Evolutionary conservation across 2,888 invertebrate species (phyloP), one percentile per base, ranked within the genome.

Genomic region (Diadromus collaris): DNA sequence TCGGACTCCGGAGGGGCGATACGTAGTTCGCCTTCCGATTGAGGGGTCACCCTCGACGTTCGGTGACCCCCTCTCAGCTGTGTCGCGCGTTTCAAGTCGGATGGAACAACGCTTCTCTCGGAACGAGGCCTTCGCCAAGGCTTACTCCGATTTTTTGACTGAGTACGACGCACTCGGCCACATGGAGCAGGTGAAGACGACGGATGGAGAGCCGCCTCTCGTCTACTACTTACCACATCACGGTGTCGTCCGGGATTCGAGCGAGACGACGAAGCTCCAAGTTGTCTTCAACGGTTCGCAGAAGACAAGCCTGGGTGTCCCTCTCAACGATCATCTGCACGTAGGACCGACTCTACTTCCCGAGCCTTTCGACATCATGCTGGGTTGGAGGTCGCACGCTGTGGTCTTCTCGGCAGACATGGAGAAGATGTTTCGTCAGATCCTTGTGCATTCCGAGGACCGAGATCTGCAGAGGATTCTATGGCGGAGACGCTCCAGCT

Each of bases 371-470:
- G 67, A 81, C 13, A 84, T 89, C 6, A 56, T 90, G 0, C 9
- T 87, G 2, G 61, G 87, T 6, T 87, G 86, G 69, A 61, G 89
- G 7, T 76, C 71, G 9, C 81, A 87, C 65, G 78, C 75, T 5
- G 82, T 84, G 38, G 84, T 86, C 0, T 76, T 91, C 9, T 85
- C 85, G 16, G 87, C 87, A 0, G 90, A 90, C 67, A 86, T 91
- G 13, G 85, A 81, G n/a, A 90, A 90, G 81, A 89, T 90, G 87
- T 90, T 86, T 71, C 80, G 87, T 0, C 87, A 88, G 74, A 83
- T 89, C 16, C 9, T 63, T 0, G 61, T 89, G 0, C 63, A 82
- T 16, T 58, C 73, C 0, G 74, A 71, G 2, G 84, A 89, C 60
- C 58, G 82, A 2, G 68, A 85, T 32, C 82, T 85, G n/a, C 89